phyloP scores from a whole-genome alignment of 2,888 invertebrate species.

The Mellilla xanthometata region DNA sequence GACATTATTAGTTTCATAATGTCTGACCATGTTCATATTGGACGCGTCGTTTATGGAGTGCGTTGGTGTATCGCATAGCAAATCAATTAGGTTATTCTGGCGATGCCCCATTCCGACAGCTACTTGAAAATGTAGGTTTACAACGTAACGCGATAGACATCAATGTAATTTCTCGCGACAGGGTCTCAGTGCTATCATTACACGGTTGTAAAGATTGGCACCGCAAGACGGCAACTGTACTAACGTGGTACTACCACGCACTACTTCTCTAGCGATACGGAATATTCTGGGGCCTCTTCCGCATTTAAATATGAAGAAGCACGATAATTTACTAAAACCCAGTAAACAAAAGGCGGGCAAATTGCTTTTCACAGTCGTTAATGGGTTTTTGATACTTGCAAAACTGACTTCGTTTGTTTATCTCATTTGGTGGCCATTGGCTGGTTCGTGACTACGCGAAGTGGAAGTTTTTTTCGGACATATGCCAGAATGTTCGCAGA shows the following conservation, averaged over 20 bases:
- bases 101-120: not conserved
- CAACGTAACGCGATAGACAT: slow-evolving; percentile 13
- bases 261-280: slow-evolving; percentile 20
- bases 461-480: slow-evolving; percentile 12
- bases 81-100: slow-evolving; percentile 39
- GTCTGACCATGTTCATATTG: slow-evolving; percentile 53
- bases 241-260: too few relatives aligned
- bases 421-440: slow-evolving; percentile 23
- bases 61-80: slow-evolving; percentile 43
- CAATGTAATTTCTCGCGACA: slow-evolving; percentile 11
- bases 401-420: slow-evolving; percentile 27
- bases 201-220: slow-evolving; percentile 13
- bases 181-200: slow-evolving; percentile 13
- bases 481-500: slow-evolving; percentile 14
- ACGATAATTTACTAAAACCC: slow-evolving; percentile 23
- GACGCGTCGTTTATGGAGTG: slow-evolving; percentile 34
- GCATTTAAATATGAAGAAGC: slow-evolving; percentile 13
- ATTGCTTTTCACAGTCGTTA: slow-evolving; percentile 27
- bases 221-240: slow-evolving; percentile 16
- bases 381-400: slow-evolving; percentile 32
- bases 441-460: slow-evolving; percentile 22
- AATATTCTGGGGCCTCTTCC: slow-evolving; percentile 13
- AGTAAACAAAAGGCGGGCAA: slow-evolving; percentile 25
- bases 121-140: slow-evolving; percentile 3
- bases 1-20: slow-evolving; percentile 54